Evolutionary conservation across 1,140 invertebrate genomes (phyloP), one percentile per base, ranked within the genome.

Genomic region (Achroia grisella): DNA sequence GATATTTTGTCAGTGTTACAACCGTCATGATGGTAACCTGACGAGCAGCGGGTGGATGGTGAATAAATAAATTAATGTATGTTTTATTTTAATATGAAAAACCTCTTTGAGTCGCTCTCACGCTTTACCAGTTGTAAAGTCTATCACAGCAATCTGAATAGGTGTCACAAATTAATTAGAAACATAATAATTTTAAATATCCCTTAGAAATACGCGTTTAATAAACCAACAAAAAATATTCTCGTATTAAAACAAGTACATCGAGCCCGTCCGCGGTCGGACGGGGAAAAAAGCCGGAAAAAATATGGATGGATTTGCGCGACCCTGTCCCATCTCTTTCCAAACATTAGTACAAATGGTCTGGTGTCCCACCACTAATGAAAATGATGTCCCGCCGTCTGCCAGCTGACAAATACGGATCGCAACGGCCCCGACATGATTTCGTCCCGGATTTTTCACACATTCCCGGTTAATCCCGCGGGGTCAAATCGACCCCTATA

Each of bases 271-370:
- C 35, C 13, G 12, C 35, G 12, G 14, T 13, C 13, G 35, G 17
- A 10, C 4, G 35, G 35, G 8, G 9, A 37, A 35, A 43, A 43
- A 43, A 10, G 14, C 36, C 6, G 10, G 1, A 39, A 39, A 39
- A 39, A 39, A 65, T 58, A 62, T 62, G 56, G 52, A 53, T 44
- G 50, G 43, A 30, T 32, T 62, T 50, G 52, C 48, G 46, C 45
- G 48, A 34, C 34, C 17, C 28, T 28, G 36, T 55, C 17, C 17
- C 17, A 49, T 46, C 44, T 47, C 31, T 10, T 30, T 39, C 14
- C 36, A 44, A 53, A 56, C 55, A 50, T 69, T 60, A 59, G 50
- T 60, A 69, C 52, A 65, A 65, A 69, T 70, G 51, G 43, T 13
- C 31, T 10, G 44, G 39, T 23, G 17, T 13, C 48, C 57, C 54